A percentile compares a stretch with the other conserved stretches of the same genome.
phyloP scores from a whole-genome alignment of 2,797 vertebrate genomes.

The Dendrocincla fuliginosa region DNA sequence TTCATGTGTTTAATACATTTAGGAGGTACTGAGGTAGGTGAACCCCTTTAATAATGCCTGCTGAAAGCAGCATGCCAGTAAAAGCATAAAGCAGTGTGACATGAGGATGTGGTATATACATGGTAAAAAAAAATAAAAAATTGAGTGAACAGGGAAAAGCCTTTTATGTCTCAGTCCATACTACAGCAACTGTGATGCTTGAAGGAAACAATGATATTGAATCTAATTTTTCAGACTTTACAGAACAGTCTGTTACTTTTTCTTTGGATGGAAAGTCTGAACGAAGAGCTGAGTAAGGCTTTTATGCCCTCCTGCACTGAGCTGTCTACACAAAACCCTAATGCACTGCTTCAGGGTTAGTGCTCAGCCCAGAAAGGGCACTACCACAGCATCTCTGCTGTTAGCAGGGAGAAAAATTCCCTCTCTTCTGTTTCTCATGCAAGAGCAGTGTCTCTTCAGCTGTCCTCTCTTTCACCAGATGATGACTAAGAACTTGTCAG shows the following conservation, averaged over 20 bases:
- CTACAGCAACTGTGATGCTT: neutral
- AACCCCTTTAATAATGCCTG: neutral
- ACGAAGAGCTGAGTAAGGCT: neutral
- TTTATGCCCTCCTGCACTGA: neutral
- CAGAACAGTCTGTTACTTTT: neutral
- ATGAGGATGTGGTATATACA: neutral
- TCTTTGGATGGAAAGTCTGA: neutral
- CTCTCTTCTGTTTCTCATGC: neutral
- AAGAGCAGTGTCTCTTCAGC: neutral
- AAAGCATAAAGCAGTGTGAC: neutral
- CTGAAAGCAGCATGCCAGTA: neutral
- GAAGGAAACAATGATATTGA: neutral
- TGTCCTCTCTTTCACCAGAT: neutral
- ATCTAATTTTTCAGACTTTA: neutral
- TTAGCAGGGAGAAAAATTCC: neutral
- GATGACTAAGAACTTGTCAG: neutral
- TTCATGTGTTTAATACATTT: neutral
- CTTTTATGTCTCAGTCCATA: neutral
- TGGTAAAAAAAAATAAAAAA: neutral
- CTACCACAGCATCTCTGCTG: neutral
- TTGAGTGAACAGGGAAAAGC: neutral
- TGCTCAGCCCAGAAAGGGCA: neutral
- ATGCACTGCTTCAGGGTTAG: neutral
- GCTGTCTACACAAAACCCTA: neutral
- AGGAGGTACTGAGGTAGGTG: neutral